Evolutionary conservation across 2,888 invertebrate species (phyloP).

Genomic region (Merodon equestris): DNA sequence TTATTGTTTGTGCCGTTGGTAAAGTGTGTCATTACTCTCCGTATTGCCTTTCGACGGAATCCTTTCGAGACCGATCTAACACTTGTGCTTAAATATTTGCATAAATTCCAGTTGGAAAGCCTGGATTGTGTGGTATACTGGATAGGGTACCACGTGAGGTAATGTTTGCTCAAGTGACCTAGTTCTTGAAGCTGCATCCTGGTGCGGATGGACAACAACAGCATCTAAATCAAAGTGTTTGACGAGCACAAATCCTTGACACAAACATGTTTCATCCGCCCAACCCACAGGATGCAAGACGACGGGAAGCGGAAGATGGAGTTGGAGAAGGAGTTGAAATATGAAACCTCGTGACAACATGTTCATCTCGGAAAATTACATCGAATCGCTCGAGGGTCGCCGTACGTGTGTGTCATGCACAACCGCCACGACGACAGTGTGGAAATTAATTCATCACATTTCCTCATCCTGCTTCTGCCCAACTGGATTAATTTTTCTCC

Average conservation of each 20-base stretch:
- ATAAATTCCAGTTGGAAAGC: conserved; percentile 40
- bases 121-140: conserved; percentile 11
- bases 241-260: conserved; percentile 66
- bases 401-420: conserved; percentile 41
- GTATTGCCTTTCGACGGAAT: conserved; percentile 46
- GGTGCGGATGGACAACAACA: conserved; percentile 56
- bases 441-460: conserved; percentile 66
- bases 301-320: too few species aligned
- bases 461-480: conserved; percentile 43
- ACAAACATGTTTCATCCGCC: conserved; percentile 58
- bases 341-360: conserved; percentile 68
- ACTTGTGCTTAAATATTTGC: conserved; percentile 65
- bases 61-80: conserved; percentile 49
- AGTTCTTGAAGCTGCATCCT: conserved; percentile 29
- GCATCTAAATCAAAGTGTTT: conserved; percentile 68
- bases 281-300: too few species aligned
- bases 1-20: conserved; percentile 43
- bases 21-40: conserved; percentile 56
- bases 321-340: conserved; percentile 46
- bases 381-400: conserved; percentile 67
- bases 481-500: conserved; percentile 59
- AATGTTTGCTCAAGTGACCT: conserved; percentile 51
- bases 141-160: too few species aligned
- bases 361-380: conserved; percentile 67
- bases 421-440: conserved; percentile 41